These are phyloP conservation scores for Cygnus atratus DNA, from an alignment of 2,113 vertebrate species.

Conservation along the genomic window DNA sequence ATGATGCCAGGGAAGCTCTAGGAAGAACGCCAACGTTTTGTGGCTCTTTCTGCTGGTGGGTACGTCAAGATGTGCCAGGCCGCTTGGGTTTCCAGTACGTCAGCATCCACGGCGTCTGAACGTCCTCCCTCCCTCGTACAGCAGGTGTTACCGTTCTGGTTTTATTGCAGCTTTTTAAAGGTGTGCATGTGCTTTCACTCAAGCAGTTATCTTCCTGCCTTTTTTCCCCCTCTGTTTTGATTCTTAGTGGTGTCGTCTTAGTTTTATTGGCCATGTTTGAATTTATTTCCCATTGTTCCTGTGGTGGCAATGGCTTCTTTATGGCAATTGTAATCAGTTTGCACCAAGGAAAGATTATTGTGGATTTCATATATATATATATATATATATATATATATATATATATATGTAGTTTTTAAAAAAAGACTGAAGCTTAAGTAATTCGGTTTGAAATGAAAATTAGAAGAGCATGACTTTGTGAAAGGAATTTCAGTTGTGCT, in stretches of 20 bases:
- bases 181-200: neutral
- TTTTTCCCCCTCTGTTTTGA: neutral
- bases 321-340: neutral
- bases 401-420: neutral
- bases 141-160: neutral
- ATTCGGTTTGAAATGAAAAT: slow-evolving; percentile 24
- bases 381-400: too few relatives aligned
- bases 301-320: neutral
- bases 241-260: neutral
- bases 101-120: neutral
- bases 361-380: neutral
- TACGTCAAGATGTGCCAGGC: neutral
- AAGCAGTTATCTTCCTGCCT: neutral
- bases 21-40: neutral
- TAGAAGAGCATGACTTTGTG: neutral
- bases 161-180: neutral
- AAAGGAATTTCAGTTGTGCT: neutral
- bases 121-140: neutral
- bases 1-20: neutral
- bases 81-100: neutral
- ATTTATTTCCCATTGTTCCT: neutral
- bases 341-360: neutral
- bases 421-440: neutral
- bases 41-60: neutral
- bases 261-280: neutral